Conservation (phyloP, 2,888 invertebrate genomes). For the Cephus nigrinus region DNA sequence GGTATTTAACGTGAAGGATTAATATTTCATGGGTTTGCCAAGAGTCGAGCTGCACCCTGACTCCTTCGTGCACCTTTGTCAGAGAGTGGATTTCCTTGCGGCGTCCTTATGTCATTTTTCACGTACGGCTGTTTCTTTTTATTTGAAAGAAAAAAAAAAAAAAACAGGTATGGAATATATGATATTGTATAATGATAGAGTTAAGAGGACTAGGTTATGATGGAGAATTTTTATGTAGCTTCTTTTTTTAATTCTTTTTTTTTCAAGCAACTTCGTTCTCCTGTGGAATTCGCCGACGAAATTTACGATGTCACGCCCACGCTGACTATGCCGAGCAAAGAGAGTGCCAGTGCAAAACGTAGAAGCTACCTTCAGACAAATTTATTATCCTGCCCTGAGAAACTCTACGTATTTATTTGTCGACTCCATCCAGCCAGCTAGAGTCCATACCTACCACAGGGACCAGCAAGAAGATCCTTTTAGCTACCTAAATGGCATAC, state of each 20-base stretch:
- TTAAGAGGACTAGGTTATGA: not conserved
- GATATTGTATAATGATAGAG: not conserved
- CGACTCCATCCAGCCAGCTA: not conserved
- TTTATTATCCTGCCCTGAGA: not conserved
- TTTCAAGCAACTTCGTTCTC: not conserved
- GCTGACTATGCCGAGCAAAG: not conserved
- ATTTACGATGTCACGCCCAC: conserved; percentile 8
- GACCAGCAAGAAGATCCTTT: not conserved
- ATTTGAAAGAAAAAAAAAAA: not conserved
- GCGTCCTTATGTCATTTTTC: not conserved
- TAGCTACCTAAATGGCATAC: not conserved
- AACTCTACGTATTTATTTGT: not conserved
- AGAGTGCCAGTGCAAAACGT: not conserved
- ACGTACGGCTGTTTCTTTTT: not conserved
- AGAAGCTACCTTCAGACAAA: not conserved
- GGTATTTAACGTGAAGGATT: conserved; percentile 35
- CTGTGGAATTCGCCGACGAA: not conserved
- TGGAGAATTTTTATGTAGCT: not conserved
- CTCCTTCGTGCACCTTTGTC: not conserved
- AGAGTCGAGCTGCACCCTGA: conserved; percentile 11
- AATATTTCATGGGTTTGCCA: conserved; percentile 31
- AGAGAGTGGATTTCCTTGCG: not conserved
- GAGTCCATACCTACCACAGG: not conserved
- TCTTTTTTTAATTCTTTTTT: not conserved
- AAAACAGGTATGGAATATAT: not conserved